Conservation (phyloP, 2,797 vertebrate species). For the Acomys russatus region DNA sequence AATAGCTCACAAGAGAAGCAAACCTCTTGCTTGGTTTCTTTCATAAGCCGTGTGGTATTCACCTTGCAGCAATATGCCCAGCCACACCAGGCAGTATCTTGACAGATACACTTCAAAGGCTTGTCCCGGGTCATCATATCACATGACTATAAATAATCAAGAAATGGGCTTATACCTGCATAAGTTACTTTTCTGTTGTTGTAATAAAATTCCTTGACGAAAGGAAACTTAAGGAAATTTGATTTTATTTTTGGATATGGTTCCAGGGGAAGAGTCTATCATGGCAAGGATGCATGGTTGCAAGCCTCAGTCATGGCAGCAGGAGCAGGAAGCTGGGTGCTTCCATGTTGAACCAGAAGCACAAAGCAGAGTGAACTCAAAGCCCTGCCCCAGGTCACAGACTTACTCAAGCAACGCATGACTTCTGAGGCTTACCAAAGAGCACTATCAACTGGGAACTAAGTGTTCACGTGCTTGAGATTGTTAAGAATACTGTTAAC, state of each 20-base stretch:
- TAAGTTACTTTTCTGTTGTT: neutral
- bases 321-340: neutral
- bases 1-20: constrained; percentile 2
- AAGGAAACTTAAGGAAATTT: neutral
- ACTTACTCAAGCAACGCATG: neutral
- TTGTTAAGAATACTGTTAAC: neutral
- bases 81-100: neutral
- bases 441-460: neutral
- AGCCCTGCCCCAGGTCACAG: neutral
- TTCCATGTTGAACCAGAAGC: neutral
- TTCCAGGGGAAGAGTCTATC: neutral
- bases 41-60: neutral
- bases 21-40: neutral
- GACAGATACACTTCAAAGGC: neutral
- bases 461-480: neutral
- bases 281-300: neutral
- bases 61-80: neutral
- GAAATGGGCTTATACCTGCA: neutral
- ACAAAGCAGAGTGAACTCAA: neutral
- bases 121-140: neutral
- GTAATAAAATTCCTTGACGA: neutral
- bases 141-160: neutral
- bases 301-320: too few species aligned
- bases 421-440: neutral
- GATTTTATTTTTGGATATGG: neutral